Evolutionary conservation across 2,888 invertebrate genomes (phyloP).

Genomic region (Sacculina carcini): DNA sequence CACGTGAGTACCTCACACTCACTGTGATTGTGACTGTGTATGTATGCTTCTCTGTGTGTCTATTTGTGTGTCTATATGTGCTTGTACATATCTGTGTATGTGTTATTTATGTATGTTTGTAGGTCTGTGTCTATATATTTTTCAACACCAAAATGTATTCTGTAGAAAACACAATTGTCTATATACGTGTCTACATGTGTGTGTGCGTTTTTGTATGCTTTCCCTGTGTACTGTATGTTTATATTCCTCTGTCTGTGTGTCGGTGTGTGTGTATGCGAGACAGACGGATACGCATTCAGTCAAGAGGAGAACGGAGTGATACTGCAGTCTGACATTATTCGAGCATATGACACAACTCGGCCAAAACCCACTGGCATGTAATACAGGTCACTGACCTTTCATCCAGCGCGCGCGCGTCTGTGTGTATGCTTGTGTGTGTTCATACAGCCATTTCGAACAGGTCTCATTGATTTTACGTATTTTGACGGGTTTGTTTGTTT

Average conservation of each 20-base stretch:
- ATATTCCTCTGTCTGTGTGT: too few relatives aligned
- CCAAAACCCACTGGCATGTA: slow-evolving; percentile 14
- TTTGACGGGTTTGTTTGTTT: not conserved
- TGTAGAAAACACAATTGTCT: too few relatives aligned
- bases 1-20: slow-evolving; percentile 44
- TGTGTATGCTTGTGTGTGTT: not conserved
- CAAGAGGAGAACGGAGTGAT: slow-evolving; percentile 96
- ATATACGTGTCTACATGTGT: too few relatives aligned
- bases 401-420: too few relatives aligned
- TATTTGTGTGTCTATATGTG: not conserved
- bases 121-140: slow-evolving; percentile 9
- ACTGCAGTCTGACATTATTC: slow-evolving; percentile 75
- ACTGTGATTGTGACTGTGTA: not conserved
- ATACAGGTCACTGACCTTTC: too few relatives aligned
- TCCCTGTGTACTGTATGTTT: too few relatives aligned
- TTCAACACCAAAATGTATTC: slow-evolving; percentile 2
- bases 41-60: not conserved
- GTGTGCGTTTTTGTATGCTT: too few relatives aligned
- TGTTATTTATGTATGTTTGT: not conserved
- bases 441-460: not conserved
- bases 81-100: not conserved
- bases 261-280: slow-evolving; percentile 24
- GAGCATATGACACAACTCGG: slow-evolving; percentile 66
- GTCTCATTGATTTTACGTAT: not conserved
- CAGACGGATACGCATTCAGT: slow-evolving; percentile 38